Evolutionary conservation across 92 coral and sea anemone species (phyloP).

Genomic region (Palythoa heliodiscus): DNA sequence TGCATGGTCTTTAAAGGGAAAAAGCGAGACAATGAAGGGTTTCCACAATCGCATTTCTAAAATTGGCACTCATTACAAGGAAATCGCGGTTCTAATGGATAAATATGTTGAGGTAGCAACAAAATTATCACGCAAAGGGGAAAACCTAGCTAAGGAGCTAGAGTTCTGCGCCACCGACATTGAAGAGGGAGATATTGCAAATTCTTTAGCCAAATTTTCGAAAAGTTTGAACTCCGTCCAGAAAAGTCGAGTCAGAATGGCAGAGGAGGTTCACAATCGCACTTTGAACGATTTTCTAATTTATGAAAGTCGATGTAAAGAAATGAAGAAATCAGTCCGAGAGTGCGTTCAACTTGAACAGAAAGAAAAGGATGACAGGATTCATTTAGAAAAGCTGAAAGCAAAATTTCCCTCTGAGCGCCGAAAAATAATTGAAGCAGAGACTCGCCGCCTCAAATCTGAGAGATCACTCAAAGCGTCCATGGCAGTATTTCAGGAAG

Average conservation of each 20-base stretch:
- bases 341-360: constrained; percentile 57
- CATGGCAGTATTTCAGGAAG: constrained; percentile 52
- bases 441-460: constrained; percentile 64
- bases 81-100: constrained; percentile 49
- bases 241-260: constrained; percentile 38
- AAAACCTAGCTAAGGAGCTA: constrained; percentile 55
- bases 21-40: constrained; percentile 28
- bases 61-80: constrained; percentile 60
- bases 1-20: constrained; percentile 34
- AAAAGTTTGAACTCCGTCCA: constrained; percentile 53
- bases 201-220: constrained; percentile 41
- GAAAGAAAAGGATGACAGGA: constrained; percentile 54
- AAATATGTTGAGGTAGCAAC: constrained; percentile 61
- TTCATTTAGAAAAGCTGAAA: constrained; percentile 56
- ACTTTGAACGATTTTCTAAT: constrained; percentile 59
- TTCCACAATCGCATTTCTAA: constrained; percentile 9
- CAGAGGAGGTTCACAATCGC: constrained; percentile 45
- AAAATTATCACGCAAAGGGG: constrained; percentile 66
- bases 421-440: constrained; percentile 69
- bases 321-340: constrained; percentile 61
- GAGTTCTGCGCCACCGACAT: constrained; percentile 50
- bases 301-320: constrained; percentile 67
- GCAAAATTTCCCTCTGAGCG: constrained; percentile 58
- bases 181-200: constrained; percentile 40
- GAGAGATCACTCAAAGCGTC: constrained; percentile 50